Evolutionary conservation across 2,888 invertebrate genomes (phyloP).

Genomic region (Rapana venosa): DNA sequence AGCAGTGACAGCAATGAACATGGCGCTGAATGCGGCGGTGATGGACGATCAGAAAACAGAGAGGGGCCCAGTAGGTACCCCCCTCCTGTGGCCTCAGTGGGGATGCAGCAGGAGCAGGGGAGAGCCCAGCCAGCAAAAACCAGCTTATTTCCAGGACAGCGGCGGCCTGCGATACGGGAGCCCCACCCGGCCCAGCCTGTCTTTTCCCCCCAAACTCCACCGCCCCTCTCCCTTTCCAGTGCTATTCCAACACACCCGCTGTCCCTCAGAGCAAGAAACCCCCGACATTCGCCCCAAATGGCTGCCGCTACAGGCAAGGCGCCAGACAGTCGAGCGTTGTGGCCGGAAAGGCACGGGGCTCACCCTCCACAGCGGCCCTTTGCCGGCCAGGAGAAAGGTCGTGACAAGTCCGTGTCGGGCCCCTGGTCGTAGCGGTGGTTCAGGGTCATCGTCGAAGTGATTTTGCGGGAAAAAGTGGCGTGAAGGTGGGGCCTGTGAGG

Average conservation of each 20-base stretch:
- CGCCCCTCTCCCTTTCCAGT: background rate
- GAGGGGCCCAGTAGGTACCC: background rate
- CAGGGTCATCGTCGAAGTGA: conserved; percentile 33
- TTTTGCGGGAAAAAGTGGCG: conserved; percentile 23
- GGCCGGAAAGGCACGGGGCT: background rate
- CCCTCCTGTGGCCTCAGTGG: background rate
- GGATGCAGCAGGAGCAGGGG: background rate
- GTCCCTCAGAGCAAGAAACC: background rate
- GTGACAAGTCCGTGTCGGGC: background rate
- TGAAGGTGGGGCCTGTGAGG: background rate
- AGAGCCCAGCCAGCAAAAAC: background rate
- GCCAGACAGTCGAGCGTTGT: conserved; percentile 7
- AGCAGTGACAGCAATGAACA: conserved; percentile 29
- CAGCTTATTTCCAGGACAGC: background rate
- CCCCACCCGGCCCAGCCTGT: background rate
- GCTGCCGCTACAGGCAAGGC: background rate
- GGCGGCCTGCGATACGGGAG: background rate
- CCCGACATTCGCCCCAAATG: conserved; percentile 27
- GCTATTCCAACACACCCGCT: background rate
- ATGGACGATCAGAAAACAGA: background rate
- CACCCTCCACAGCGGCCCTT: background rate
- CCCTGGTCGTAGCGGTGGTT: background rate
- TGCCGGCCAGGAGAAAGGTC: conserved; percentile 4
- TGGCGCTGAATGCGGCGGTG: background rate
- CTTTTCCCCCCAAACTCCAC: background rate